phyloP scores from a whole-genome alignment of 2,797 vertebrate genomes.

The Phalloptychus januarius region DNA sequence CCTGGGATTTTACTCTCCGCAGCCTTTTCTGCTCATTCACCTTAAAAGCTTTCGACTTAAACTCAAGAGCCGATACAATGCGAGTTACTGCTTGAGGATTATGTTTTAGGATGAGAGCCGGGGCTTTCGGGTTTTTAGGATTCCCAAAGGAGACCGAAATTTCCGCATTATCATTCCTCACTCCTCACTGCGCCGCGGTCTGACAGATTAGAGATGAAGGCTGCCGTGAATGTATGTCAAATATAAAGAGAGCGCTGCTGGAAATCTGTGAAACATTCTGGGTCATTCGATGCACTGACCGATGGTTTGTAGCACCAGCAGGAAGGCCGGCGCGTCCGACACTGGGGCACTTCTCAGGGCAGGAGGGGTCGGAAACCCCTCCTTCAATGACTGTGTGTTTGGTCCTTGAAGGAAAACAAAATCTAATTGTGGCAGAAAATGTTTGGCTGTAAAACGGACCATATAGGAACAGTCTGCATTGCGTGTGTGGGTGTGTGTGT shows the following conservation, averaged over 20 bases:
- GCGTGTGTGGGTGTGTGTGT: neutral
- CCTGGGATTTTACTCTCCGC: neutral
- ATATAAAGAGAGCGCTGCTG: constrained; percentile 28
- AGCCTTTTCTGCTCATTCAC: constrained; percentile 30
- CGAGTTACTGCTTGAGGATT: constrained; percentile 54
- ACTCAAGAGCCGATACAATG: constrained; percentile 38
- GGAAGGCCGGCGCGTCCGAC: constrained; percentile 6
- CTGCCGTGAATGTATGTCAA: constrained; percentile 37
- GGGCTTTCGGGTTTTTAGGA: constrained; percentile 40
- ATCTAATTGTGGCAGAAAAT: constrained; percentile 55
- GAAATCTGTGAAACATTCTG: constrained; percentile 47
- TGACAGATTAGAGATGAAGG: constrained; percentile 51
- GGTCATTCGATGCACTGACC: constrained; percentile 48
- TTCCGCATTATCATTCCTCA: constrained; percentile 32
- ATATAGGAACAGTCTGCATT: constrained; percentile 46
- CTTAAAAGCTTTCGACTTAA: constrained; percentile 48
- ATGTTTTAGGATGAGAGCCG: constrained; percentile 35
- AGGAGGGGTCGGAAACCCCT: neutral
- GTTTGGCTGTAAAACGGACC: constrained; percentile 42
- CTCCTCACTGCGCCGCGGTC: constrained; percentile 4
- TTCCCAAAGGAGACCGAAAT: constrained; percentile 43
- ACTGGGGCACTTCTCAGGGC: neutral
- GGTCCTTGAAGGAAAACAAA: constrained; percentile 43
- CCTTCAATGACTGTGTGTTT: neutral
- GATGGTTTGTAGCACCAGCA: constrained; percentile 46